Evolutionary conservation across 2,797 vertebrate genomes (phyloP), one percentile per base, ranked within the genome.

Genomic region (Schizothorax lantsangensis): DNA sequence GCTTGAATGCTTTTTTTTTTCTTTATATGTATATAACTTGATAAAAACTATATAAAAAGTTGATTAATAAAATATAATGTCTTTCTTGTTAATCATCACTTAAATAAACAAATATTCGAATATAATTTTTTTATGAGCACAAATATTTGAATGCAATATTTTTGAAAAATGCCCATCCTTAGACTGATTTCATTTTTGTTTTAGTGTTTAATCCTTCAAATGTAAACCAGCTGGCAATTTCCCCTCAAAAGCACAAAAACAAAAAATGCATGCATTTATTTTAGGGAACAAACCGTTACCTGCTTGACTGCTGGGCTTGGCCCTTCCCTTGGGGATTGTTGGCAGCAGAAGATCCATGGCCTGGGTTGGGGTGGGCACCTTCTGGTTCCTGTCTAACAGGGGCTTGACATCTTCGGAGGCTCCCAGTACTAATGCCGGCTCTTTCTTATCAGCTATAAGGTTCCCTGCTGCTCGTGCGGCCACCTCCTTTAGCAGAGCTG

Each of bases 401-500:
- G 97, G 96, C 86, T 97, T 96, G 87, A 97, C 94, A 74, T 98
- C 98, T 93, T 99, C 98, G 6, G 94, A 92, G 62, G 88, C 83
- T 73, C 80, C 89, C 23, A 87, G 80, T 92, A 95, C 91, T 88
- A 96, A 92, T 0, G 96, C 93, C 6, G 97, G 94, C 8, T 98
- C 96, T 91, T 98, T 98, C 91, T 98, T 98, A 92, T 99, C 98
- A 10, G 96, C 96, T 91, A 99, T 94, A 66, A 99, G 96, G 91
- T 96, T 99, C 89, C 98, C 98, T 0, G 98, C 98, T 69, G 98
- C 98, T 91, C 98, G 96, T 43, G 98, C 98, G 14, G 98, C 98
- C 90, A 99, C 98, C 94, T 99, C 98, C 92, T 99, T 99, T 92
- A 99, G 97, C 89, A 99, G 97, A 88, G 98, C 98, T 81, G 98